Evolutionary conservation across 2,888 invertebrate species (phyloP).

Genomic region (Folsomia manolachei): DNA sequence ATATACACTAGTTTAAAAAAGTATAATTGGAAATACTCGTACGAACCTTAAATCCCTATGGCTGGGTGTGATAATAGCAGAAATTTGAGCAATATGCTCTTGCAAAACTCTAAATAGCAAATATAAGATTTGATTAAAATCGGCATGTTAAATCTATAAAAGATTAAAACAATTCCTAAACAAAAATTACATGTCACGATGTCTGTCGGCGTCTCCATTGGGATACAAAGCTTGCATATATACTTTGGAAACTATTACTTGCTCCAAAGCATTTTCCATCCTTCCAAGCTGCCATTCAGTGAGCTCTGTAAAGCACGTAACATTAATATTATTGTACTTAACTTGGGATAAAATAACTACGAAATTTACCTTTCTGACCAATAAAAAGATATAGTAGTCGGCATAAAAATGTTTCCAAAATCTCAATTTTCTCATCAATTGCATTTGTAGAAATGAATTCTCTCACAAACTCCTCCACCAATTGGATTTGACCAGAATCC

Average conservation of each 20-base stretch:
- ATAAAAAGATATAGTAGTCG: conserved; percentile 53
- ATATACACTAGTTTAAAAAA: too few species aligned
- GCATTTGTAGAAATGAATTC: conserved; percentile 76
- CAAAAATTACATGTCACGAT: conserved; percentile 72
- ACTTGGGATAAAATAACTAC: not conserved
- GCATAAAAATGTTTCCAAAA: conserved; percentile 77
- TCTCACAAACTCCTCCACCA: conserved; percentile 70
- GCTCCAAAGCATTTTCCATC: conserved; percentile 79
- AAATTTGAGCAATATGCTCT: conserved; percentile 82
- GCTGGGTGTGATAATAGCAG: conserved; percentile 69
- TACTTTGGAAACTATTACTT: conserved; percentile 84
- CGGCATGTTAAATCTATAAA: not conserved
- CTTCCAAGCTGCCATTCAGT: conserved; percentile 64
- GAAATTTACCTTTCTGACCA: conserved; percentile 42
- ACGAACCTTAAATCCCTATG: conserved; percentile 71
- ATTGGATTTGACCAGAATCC: conserved; percentile 63
- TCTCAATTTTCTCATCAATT: conserved; percentile 87
- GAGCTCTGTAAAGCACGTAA: conserved; percentile 30
- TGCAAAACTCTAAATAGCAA: conserved; percentile 67
- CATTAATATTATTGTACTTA: conserved; percentile 1
- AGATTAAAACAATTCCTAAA: not conserved
- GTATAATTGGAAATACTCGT: too few species aligned
- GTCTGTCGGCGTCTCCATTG: conserved; percentile 92
- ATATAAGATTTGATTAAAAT: too few species aligned
- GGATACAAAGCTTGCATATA: conserved; percentile 93